Base-by-base conservation (phyloP, 2,888 invertebrate species). In the Penaeus monodon region DNA sequence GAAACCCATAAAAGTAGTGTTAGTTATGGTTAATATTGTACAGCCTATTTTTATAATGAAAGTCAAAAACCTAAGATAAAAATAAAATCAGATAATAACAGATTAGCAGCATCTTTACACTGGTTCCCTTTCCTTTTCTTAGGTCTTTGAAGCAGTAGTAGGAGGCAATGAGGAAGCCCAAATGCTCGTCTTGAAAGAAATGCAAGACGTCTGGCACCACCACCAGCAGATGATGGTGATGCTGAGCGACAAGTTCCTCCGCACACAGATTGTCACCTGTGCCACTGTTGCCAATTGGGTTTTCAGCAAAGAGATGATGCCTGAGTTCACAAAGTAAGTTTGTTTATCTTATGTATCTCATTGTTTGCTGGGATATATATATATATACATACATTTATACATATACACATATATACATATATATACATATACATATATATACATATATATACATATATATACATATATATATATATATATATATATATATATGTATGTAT, bases 221-320 rank as follows among this genome's bases (percentile, higher is more conserved):
- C 98, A 99, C 93, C 97, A 97, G 91, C 99, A 94, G 94, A 99
- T 99, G 97, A 95, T 99, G 94, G 96, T 96, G 89, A 97, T 99
- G 17, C 93, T 99, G 8, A 96, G 98, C 7, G 99, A 99, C 93
- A 99, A 99, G 93, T 95, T 99, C 94, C 94, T 99, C 70, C 99
- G 99, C 93, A 98, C 98, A 44, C 98, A 98, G 93, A 96, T 99
- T 84, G 96, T 99, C 82, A 98, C 99, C 92, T 98, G 98, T 92
- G 97, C 97, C 85, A 97, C 98, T 0, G 98, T 99, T 24, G 98
- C 99, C 78, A 98, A 97, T 91, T 99, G 99, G 99, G 96, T 99
- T 90, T 99, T 99, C 93, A 97, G 98, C 10, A 96, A 97, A 93
- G 97, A 97, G 92, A 98, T 99, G 98, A 94, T 95, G 29, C 93